Percentiles rank a stretch among this genome's conserved stretches.
Conservation (phyloP, 2,797 vertebrate species). For the Taenioides sp. region DNA sequence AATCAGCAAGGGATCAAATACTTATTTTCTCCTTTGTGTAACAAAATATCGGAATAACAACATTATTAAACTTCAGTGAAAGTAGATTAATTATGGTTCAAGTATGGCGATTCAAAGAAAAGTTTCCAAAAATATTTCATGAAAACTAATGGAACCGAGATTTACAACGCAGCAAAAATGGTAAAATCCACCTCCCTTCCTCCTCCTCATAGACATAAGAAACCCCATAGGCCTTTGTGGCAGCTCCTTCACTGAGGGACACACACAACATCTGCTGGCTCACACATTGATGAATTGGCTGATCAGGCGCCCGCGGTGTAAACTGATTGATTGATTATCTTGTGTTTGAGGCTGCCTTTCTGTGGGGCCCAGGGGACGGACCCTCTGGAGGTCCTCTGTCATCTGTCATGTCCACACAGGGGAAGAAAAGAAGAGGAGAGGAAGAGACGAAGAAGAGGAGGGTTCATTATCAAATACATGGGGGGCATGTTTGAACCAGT, state of each 20-base stretch:
- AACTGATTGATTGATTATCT: conserved; percentile 80
- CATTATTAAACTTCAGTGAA: too few species aligned
- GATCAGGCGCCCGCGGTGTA: conserved; percentile 70
- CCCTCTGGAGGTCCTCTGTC: conserved; percentile 75
- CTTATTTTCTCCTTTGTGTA: too few species aligned
- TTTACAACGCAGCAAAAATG: conserved; percentile 45
- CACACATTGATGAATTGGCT: conserved; percentile 77
- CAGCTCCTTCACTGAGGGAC: conserved; percentile 57
- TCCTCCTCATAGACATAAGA: conserved; percentile 38
- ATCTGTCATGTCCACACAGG: conserved; percentile 76
- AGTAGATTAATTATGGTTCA: too few species aligned
- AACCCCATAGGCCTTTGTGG: conserved; percentile 57
- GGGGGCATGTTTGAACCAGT: conserved; percentile 45
- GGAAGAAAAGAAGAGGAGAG: conserved; percentile 55
- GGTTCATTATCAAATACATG: conserved; percentile 69
- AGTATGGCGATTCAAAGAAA: neutral
- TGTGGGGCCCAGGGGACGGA: conserved; percentile 63
- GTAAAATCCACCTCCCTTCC: conserved; percentile 53
- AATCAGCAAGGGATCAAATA: too few species aligned
- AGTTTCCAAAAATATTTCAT: neutral
- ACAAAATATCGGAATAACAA: too few species aligned
- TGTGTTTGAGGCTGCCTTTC: conserved; percentile 69
- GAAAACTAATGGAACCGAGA: conserved; percentile 20
- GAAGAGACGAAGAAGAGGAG: conserved; percentile 53
- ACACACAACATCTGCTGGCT: conserved; percentile 70